Conservation (phyloP, 2,797 vertebrate species). For the Rhodeus uyekii region DNA sequence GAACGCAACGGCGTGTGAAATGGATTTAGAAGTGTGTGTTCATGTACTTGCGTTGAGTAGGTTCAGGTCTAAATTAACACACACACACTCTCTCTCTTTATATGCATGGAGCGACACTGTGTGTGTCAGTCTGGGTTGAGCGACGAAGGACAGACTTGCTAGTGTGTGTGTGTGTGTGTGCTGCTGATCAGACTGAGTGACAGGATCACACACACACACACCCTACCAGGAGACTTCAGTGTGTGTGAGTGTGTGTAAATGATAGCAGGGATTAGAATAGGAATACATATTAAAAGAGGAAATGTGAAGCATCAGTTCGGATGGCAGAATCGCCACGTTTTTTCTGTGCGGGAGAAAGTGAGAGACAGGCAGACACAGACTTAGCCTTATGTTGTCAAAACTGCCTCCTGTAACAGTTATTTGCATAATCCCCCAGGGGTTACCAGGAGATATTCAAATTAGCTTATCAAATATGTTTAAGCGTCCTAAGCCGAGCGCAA, state of each 20-base stretch:
- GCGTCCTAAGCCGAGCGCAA: conserved; percentile 24
- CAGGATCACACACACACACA: conserved; percentile 51
- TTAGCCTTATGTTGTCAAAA: conserved; percentile 46
- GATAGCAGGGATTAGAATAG: conserved; percentile 69
- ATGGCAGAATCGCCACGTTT: conserved; percentile 46
- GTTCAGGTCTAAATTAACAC: conserved; percentile 1
- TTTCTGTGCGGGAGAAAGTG: conserved; percentile 9
- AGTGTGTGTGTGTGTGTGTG: conserved; percentile 25
- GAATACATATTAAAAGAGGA: conserved; percentile 62
- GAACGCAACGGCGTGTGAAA: background rate
- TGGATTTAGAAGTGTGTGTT: conserved; percentile 22
- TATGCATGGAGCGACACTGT: background rate
- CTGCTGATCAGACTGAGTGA: conserved; percentile 69
- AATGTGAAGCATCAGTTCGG: conserved; percentile 60
- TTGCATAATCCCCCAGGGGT: conserved; percentile 48
- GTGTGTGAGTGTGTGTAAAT: conserved; percentile 41
- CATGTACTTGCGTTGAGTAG: background rate
- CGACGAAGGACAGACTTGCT: background rate
- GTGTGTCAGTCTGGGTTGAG: conserved; percentile 4
- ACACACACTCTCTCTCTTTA: conserved; percentile 1
- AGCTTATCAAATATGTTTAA: conserved; percentile 41
- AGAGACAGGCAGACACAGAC: conserved; percentile 36
- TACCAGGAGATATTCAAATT: conserved; percentile 47
- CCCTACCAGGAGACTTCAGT: conserved; percentile 46
- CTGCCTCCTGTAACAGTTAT: conserved; percentile 33